These are phyloP conservation scores for Pogonomyrmex barbatus DNA, from an alignment of 1,140 invertebrate species.

Conservation along the genomic window DNA sequence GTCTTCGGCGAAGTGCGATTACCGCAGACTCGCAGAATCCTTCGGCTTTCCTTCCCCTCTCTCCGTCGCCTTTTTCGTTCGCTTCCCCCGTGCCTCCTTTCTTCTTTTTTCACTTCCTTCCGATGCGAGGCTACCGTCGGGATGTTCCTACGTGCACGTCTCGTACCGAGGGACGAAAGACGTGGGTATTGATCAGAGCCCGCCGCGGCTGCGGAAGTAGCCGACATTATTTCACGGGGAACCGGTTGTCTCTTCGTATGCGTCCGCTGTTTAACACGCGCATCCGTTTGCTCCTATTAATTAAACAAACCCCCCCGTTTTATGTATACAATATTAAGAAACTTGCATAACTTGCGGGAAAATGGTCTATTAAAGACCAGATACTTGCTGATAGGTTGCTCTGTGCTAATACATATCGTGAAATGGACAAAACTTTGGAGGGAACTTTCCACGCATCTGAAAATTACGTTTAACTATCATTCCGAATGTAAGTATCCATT, in stretches of 20 bases:
- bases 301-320: not conserved
- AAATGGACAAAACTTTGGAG: not conserved
- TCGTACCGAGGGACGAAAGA: slow-evolving; percentile 64
- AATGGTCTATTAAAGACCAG: not conserved
- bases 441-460: not conserved
- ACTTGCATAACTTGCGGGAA: not conserved
- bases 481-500: not conserved
- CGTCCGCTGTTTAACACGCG: slow-evolving; percentile 32
- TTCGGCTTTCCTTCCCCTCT: slow-evolving; percentile 64
- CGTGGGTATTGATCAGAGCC: slow-evolving; percentile 74
- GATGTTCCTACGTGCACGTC: slow-evolving; percentile 72
- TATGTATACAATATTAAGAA: slow-evolving; percentile 12
- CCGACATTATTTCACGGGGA: slow-evolving; percentile 55
- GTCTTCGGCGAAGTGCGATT: slow-evolving; percentile 72
- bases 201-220: slow-evolving; percentile 56
- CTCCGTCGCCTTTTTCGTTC: slow-evolving; percentile 15
- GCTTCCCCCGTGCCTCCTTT: not conserved
- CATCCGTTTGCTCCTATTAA: slow-evolving; percentile 15
- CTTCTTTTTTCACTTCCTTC: slow-evolving; percentile 71
- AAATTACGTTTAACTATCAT: not conserved
- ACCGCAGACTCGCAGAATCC: slow-evolving; percentile 74
- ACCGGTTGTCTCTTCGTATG: slow-evolving; percentile 29
- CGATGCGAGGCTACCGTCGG: slow-evolving; percentile 74
- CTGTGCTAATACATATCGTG: not conserved
- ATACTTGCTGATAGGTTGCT: not conserved